Evolutionary conservation across 2,888 invertebrate genomes (phyloP), one percentile per base, ranked within the genome.

Genomic region (Pilophorus perplexus): DNA sequence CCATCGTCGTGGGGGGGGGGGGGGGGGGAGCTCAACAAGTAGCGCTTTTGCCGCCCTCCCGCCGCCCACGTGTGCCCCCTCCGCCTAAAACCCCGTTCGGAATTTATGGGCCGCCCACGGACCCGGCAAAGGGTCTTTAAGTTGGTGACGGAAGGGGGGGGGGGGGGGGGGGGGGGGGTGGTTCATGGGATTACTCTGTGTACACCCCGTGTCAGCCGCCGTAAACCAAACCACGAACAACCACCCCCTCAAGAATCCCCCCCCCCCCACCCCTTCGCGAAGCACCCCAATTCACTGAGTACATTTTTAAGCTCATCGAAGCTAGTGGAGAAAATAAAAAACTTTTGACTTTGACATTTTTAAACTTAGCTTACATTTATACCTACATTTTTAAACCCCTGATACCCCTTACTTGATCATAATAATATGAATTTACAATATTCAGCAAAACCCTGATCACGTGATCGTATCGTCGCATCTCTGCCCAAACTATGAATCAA

Each of bases 21-120:
- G 55, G 59, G 59, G 50, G 23, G 71, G 69, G 71, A 71, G 71
- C 71, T 69, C 71, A 66, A 57, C 57, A 57, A 42, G 57, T 38
- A 42, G 57, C 40, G 38, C 42, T 57, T 42, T 33, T 12, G 2
- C 25, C 48, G 6, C 2, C 14, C 28, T 14, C 3, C 52, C 25
- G 48, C 25, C 25, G 20, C 52, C n/a, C 28, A 6, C 33, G 33
- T 6, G 33, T 12, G 6, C 33, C 28, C 10, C 25, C 28, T 10
- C 52, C 28, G 16, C 25, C n/a, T n/a, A n/a, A n/a, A n/a, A n/a
- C n/a, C n/a, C n/a, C n/a, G 25, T 52, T 18, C 16, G 27, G 52
- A 52, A 52, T 52, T 52, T 52, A 52, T 52, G 48, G 52, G 44
- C n/a, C 23, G n/a, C 46, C 20, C 5, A 25, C 23, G 22, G 44